Evolutionary conservation across 2,888 invertebrate genomes (phyloP), one percentile per base, ranked within the genome.

Genomic region (Pheosia tremula): DNA sequence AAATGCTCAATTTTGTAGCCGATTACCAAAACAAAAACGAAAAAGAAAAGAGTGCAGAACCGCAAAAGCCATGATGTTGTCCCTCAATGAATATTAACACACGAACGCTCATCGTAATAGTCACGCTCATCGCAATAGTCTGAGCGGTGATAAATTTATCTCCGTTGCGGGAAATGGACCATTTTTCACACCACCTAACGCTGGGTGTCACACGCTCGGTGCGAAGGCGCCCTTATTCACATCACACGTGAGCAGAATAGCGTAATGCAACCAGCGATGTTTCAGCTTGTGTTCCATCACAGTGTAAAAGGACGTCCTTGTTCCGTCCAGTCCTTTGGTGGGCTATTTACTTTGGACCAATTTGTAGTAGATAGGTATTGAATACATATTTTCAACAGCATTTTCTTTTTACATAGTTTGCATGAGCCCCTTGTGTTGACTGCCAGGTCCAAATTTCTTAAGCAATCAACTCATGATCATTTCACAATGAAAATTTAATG

Each of bases 81-180:
- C 80, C 82, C 84, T 84, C 89, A 89, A 90, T 90, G 91, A 93
- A 91, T 93, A 92, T 91, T 91, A 92, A 93, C 92, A 89, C 85
- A 83, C 82, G 83, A 85, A 87, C 86, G 87, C 76, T 77, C 79
- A 80, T 77, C 84, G 89, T 88, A 89, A 74, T 72, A 77, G 86
- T 89, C 92, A 87, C 86, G 87, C 76, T 77, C 79, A 80, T 77
- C 84, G 89, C 88, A 89, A 74, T 72, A 77, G 68, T 85, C 83
- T 80, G 80, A 87, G 83, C 77, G 85, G 85, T 90, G 92, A 93
- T 93, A 93, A 92, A 93, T 93, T 92, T 89, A 92, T 91, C 92
- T 84, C 80, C 84, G 85, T 82, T 86, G 69, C 72, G 75, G 75
- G 77, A 77, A 75, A 75, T 75, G 90, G 90, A 84, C 90, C 92